These are phyloP conservation scores for Tursiops truncatus DNA, from an alignment of 2,113 vertebrate species.

Conservation along the genomic window DNA sequence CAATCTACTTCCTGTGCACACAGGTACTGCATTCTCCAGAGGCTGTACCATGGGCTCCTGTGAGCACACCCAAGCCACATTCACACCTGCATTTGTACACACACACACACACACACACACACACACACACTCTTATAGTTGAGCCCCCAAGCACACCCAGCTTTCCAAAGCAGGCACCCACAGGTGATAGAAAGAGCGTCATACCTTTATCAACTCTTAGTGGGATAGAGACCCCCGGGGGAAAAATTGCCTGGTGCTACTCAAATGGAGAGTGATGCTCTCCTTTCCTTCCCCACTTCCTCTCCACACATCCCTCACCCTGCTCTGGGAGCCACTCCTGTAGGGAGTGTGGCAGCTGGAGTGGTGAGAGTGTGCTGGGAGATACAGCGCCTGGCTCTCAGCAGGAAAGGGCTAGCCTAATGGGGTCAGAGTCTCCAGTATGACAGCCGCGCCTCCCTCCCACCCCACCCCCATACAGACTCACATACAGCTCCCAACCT, in stretches of 20 bases:
- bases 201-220: neutral
- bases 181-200: neutral
- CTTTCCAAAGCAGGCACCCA: neutral
- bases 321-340: neutral
- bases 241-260: neutral
- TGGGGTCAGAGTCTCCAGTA: neutral
- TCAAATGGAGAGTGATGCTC: neutral
- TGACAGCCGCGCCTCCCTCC: neutral
- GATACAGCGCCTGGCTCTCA: neutral
- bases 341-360: neutral
- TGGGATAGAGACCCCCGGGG: neutral
- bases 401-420: neutral
- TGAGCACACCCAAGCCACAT: neutral
- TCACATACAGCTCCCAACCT: neutral
- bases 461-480: neutral
- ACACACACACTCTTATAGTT: neutral
- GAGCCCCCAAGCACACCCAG: neutral
- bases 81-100: neutral
- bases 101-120: neutral
- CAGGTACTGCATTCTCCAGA: neutral
- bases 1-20: neutral
- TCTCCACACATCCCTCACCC: neutral
- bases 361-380: neutral
- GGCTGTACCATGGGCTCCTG: neutral
- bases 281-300: neutral